Evolutionary conservation across 2,888 invertebrate genomes (phyloP), one percentile per base, ranked within the genome.

Genomic region (Athrips mouffetella): DNA sequence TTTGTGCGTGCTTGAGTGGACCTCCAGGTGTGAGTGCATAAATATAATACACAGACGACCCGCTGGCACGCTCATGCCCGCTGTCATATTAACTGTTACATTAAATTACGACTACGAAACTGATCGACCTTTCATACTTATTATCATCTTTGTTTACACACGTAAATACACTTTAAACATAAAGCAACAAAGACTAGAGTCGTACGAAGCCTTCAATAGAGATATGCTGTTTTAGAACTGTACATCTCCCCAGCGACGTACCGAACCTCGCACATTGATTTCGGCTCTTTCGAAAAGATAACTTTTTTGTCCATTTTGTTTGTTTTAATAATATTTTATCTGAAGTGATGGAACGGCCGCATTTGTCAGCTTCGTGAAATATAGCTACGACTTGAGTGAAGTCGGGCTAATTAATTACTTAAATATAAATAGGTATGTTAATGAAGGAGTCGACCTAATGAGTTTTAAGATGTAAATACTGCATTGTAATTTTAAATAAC

Each of bases 31-130:
- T 80, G 87, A 86, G 76, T 81, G 79, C 87, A 87, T 88, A 87
- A 86, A 86, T 87, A 85, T 85, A 73, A 77, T 76, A 76, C 75
- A 73, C 74, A 68, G 84, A 68, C 84, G 76, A 85, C 87, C 87
- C 86, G 87, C 87, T 87, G 87, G 84, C 80, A 76, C 65, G 76
- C 83, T 83, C 87, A 83, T 78, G 84, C 81, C 75, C 65, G 84
- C 88, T 88, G 88, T 88, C 88, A 87, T 86, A 88, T 87, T 87
- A 88, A 86, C 87, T 88, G 86, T 86, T 84, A 87, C 87, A 84
- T 88, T 88, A 88, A 88, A 88, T 88, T 88, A 88, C 86, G 74
- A 73, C 79, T 77, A 71, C 77, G 62, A 70, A 84, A 80, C 76
- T 68, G 75, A 76, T 76, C 78, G 70, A 79, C 70, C 73, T 74